These are phyloP conservation scores for Gambusia affinis DNA, from an alignment of 2,113 vertebrate species.

Conservation along the genomic window DNA sequence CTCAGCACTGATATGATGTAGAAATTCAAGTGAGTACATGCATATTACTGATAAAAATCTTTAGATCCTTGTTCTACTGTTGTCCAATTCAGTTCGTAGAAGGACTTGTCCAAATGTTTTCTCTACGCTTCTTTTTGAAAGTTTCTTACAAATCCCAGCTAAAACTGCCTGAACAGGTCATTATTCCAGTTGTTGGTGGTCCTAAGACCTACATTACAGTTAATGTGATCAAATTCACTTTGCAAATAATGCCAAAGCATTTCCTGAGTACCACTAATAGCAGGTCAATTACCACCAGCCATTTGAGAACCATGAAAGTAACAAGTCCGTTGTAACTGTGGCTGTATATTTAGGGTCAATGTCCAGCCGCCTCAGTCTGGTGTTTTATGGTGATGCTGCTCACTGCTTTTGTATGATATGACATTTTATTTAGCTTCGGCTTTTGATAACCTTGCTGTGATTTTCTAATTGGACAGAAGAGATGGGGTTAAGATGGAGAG, in stretches of 20 bases:
- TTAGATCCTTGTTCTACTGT: neutral
- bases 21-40: neutral
- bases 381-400: neutral
- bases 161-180: neutral
- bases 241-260: neutral
- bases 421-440: neutral
- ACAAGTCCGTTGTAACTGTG: neutral
- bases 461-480: constrained; percentile 10
- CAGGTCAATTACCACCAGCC: neutral
- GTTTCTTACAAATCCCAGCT: neutral
- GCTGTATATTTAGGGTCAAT: neutral
- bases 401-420: neutral
- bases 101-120: neutral
- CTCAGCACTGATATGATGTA: neutral
- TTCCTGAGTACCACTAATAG: neutral
- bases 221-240: neutral
- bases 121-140: neutral
- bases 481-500: constrained; percentile 15
- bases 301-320: neutral
- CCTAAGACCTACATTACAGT: neutral
- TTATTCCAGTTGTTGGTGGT: neutral
- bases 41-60: neutral
- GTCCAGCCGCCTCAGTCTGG: neutral
- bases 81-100: too few species aligned
- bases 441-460: constrained; percentile 10